Base-by-base conservation (phyloP, 2,888 invertebrate genomes). In the Nomada goodeniana region DNA sequence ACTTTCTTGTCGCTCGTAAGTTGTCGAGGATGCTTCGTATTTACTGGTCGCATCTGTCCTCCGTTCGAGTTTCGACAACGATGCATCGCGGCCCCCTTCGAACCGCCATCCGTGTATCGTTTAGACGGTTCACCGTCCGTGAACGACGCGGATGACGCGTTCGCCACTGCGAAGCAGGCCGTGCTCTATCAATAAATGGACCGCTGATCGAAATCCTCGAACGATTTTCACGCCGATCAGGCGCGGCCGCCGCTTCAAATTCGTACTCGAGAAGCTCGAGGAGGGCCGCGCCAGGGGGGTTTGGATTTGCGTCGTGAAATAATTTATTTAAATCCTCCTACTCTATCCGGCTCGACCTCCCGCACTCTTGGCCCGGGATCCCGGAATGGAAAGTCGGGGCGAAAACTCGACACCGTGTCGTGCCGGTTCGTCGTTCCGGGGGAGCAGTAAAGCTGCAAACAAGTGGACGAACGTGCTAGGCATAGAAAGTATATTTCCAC, bases 241-340 rank as follows among this genome's bases (percentile, higher is more conserved):
- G 7, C 7, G 20, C 47, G 29, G 26, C 36, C 23, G n/a, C n/a
- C 72, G 55, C 29, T 76, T 68, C 67, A 47, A 75, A 52, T 73
- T 72, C 76, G 67, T 57, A 0, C 9, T 18, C 42, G 80, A 29
- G 53, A 68, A 47, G 65, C 47, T 53, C 65, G 47, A 9, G 5
- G 60, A 61, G 64, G 82, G 82, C 83, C 84, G 7, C 80, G 68
- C 59, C 77, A 78, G 71, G 81, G 70, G 71, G 81, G 70, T 69
- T 77, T 76, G 71, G 87, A 88, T 89, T 89, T 84, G 89, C 85
- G 79, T 76, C 29, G 82, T 57, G 76, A 76, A 88, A 89, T 88
- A 89, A 88, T 88, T 88, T 88, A 88, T 88, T 88, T 76, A 89
- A 88, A 89, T 89, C 86, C 84, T 36, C 36, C 53, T 75, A 69